Base-by-base conservation (phyloP, 35 echinoderm and acorn worm species). In the Patiria miniata region DNA sequence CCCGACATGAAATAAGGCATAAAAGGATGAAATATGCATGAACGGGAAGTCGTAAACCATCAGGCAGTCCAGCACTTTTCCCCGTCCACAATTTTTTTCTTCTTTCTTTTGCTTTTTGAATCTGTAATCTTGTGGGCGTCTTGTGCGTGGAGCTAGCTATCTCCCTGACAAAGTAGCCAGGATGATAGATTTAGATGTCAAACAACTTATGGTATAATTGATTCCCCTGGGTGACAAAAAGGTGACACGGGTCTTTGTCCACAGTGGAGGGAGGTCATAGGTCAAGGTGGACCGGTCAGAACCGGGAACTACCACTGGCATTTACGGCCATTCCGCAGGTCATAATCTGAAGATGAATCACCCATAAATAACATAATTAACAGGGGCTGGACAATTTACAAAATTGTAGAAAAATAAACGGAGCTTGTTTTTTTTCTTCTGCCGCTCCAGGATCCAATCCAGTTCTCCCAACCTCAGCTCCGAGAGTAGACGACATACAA, bases 371-470 rank as follows among this genome's bases (percentile, higher is more conserved):
- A 73, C 23, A 30, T 34, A 14, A 73, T 73, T 73, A 73, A 36
- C 65, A 36, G 65, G 65, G 65, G 26, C 65, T 28, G 65, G 26
- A 73, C 65, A 73, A 73, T 73, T 73, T 73, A 73, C 65, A 73
- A 73, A 73, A 73, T 73, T 73, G 65, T 73, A 73, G 19, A 34
- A 73, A 73, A 73, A 73, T 30, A 73, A 73, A 73, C 65, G 34
- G 34, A 7, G 65, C 65, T 73, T 73, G 65, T 73, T 73, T 73
- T 73, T 73, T 61, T 6, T 21, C 58, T 34, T 10, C 65, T 73
- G 26, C 65, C 65, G 26, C 10, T 30, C 26, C 10, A 23, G 26
- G 65, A 73, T 2, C 14, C 9, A 34, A 34, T 23, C 26, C 23
- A 26, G 65, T 18, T 73, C 4, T 12, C n/a, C n/a, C n/a, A n/a